A percentile compares a stretch with the other conserved stretches of the same genome.
These are phyloP conservation scores for Anagrus nilaparvatae DNA, from an alignment of 1,140 invertebrate genomes.

Conservation along the genomic window DNA sequence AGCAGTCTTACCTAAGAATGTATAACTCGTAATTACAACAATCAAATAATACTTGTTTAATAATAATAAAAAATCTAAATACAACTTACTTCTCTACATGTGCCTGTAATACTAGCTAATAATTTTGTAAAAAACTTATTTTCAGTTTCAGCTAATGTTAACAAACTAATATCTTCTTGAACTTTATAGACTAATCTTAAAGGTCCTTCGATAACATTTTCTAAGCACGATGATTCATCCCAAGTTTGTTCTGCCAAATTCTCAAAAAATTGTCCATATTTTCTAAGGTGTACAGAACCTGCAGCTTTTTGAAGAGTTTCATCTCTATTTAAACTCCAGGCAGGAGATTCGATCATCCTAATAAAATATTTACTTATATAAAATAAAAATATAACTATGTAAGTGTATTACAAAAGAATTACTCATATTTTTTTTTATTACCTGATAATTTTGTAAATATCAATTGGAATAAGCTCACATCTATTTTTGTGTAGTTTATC, in stretches of 20 bases:
- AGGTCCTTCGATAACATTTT: conserved; percentile 42
- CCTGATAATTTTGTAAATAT: too few species aligned
- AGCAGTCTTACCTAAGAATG: conserved; percentile 45
- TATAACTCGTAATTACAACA: too few species aligned
- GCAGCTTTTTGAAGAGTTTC: conserved; percentile 44
- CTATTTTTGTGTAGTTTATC: too few species aligned
- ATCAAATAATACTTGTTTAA: too few species aligned
- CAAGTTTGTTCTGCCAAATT: conserved; percentile 43
- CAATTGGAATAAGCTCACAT: too few species aligned
- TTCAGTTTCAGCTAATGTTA: conserved; percentile 67
- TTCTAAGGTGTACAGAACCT: conserved; percentile 51
- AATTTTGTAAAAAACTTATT: conserved; percentile 75
- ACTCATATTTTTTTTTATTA: too few species aligned
- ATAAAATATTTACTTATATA: too few species aligned
- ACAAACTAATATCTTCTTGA: conserved; percentile 53
- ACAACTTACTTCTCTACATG: conserved; percentile 54
- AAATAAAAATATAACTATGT: too few species aligned
- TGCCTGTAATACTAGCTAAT: conserved; percentile 64
- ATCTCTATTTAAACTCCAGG: conserved; percentile 31
- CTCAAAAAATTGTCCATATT: conserved; percentile 66
- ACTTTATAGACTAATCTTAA: conserved; percentile 48
- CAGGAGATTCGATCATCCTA: conserved; percentile 34
- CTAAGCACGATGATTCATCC: conserved; percentile 33
- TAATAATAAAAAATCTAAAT: background rate
- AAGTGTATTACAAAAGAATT: too few species aligned